Percentiles rank a stretch among this genome's conserved stretches.
phyloP scores from a whole-genome alignment of 2,888 invertebrate species.

The Lithophane socia region DNA sequence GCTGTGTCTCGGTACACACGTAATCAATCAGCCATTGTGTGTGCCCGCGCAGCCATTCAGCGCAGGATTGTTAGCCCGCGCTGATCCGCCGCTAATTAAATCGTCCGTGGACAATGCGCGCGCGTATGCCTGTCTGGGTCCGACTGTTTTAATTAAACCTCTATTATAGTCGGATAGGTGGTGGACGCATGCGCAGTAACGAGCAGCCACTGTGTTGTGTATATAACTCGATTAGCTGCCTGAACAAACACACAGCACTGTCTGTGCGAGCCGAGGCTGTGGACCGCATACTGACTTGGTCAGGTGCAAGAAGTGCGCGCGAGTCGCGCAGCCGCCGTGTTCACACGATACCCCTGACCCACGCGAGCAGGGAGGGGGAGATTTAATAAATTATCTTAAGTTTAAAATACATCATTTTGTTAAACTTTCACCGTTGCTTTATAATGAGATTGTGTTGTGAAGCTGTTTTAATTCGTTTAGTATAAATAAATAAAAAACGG shows the following conservation, averaged over 20 bases:
- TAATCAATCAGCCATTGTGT: slow-evolving; percentile 66
- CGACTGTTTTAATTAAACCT: slow-evolving; percentile 72
- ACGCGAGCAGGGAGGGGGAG: slow-evolving; percentile 14
- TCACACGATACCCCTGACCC: slow-evolving; percentile 72
- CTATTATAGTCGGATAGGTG: slow-evolving; percentile 66
- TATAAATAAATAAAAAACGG: slow-evolving; percentile 12
- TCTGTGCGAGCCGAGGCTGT: background rate
- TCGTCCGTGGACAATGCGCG: slow-evolving; percentile 58
- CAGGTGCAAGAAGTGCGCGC: slow-evolving; percentile 36
- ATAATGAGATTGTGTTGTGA: slow-evolving; percentile 65
- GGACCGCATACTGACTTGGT: background rate
- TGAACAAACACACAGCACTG: slow-evolving; percentile 62
- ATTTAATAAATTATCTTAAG: slow-evolving; percentile 65
- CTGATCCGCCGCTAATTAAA: slow-evolving; percentile 64
- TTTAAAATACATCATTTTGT: slow-evolving; percentile 64
- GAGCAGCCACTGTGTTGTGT: slow-evolving; percentile 55
- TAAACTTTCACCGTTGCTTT: slow-evolving; percentile 58
- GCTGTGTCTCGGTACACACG: slow-evolving; percentile 40
- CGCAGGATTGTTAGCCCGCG: slow-evolving; percentile 61
- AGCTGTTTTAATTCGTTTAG: slow-evolving; percentile 66
- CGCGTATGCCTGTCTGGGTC: slow-evolving; percentile 53
- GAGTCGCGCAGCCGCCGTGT: slow-evolving; percentile 34
- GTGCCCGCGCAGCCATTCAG: slow-evolving; percentile 57
- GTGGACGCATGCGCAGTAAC: slow-evolving; percentile 59
- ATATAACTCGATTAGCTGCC: slow-evolving; percentile 69